Evolutionary conservation across 2,888 invertebrate species (phyloP), one percentile per base, ranked within the genome.

Genomic region (Drosophila conformis): DNA sequence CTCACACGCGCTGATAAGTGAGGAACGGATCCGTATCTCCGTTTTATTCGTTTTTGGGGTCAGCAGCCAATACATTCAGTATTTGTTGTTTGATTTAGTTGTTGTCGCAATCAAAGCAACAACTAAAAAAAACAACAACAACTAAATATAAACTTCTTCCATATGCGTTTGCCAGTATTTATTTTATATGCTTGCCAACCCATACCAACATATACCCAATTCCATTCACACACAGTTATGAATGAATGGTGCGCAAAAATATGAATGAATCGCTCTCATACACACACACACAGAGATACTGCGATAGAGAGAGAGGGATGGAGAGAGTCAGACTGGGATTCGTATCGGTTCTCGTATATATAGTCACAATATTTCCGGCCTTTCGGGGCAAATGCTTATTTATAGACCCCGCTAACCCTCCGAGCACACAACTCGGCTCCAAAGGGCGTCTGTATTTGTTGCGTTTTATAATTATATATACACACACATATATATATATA

Each of bases 311-410:
- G 40, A 4, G 40, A n/a, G 2, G n/a, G 40, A 52, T 10, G n/a
- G n/a, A 52, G 31, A 66, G 46, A 42, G 31, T n/a, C 40, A 21
- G 40, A 42, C 40, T 21, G 42, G 42, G 42, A 42, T 21, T 42
- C 42, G 11, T 42, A 42, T 42, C 42, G 42, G 21, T 21, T 42
- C 21, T 42, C 42, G 40, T n/a, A 42, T 69, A 85, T 85, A 80
- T 88, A 78, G 80, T 75, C 88, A 83, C 88, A 86, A 82, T 85
- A 89, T 85, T 89, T 87, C 87, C 87, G 89, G 87, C 73, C 89
- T 70, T 71, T 61, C 72, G 70, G 42, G n/a, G 49, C 70, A 66
- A 60, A 56, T 58, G 64, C 64, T 76, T 79, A 80, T 80, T 80
- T 80, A 70, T 81, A 80, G 81, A 68, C 38, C 60, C 38, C 15